Evolutionary conservation across 2,113 vertebrate genomes (phyloP), one percentile per base, ranked within the genome.

Genomic region (Nansenia antarctica): DNA sequence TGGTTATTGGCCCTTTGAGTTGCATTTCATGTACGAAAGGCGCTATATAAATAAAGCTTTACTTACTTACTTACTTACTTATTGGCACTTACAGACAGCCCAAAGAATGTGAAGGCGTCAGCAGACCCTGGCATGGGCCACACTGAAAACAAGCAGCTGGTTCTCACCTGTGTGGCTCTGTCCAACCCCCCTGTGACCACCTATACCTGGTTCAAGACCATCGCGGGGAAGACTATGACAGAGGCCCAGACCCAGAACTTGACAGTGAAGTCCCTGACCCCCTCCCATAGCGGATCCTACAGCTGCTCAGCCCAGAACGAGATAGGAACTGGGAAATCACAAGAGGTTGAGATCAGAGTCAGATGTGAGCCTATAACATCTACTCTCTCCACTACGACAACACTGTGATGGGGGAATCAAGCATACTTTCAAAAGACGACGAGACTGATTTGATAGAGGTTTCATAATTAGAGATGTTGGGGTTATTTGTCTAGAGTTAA

Each of bases 301-400:
- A 45, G 3, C 27, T 92, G 89, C 53, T 18, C 27, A 9, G 81
- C 77, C 67, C 14, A 0, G 0, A 91, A 90, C 47, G 0, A 11
- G 0, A 31, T 91, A 0, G 88, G 88, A 70, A 55, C 0, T 1
- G 65, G 24, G 32, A 3, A 20, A 12, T 90, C 87, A 0, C 0
- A 8, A 59, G 0, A 5, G 31, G 42, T 49, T 0, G 8, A 73
- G 0, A 35, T 92, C 67, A 73, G 67, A 55, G 84, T 92, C 49
- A 74, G 57, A 6, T 73, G 90, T 92, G 52, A 82, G 90, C 88
- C 35, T n/a, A 55, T 39, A 9, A 22, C n/a, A 20, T 20, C 45
- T 34, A 54, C 22, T 11, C 7, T 7, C 12, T 49, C 15, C n/a
- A 49, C 45, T n/a, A n/a, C 18, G n/a, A 11, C 18, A 4, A 49